phyloP scores from a whole-genome alignment of 2,113 vertebrate genomes.

The Pogonocichla stellata region DNA sequence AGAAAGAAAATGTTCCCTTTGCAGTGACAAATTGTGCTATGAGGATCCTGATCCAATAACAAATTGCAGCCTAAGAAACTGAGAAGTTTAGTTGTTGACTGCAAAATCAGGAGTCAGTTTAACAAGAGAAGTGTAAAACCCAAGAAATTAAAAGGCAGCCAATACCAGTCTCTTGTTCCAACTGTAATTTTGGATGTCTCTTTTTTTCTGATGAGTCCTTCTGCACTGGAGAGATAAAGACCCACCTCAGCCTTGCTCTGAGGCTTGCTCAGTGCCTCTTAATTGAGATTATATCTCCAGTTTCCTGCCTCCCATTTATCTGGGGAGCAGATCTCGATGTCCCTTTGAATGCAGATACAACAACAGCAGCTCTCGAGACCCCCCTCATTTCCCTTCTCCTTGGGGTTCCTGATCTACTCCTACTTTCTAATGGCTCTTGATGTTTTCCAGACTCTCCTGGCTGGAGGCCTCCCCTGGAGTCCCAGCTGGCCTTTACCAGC shows the following conservation, averaged over 20 bases:
- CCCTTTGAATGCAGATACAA: neutral
- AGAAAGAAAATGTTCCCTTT: neutral
- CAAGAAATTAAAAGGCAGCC: neutral
- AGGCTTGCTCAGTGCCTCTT: neutral
- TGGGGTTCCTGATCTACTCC: neutral
- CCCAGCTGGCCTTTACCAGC: neutral
- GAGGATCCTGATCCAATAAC: neutral
- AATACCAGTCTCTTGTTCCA: neutral
- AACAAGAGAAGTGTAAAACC: neutral
- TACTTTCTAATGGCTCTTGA: neutral
- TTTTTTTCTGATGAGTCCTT: neutral
- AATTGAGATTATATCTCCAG: neutral
- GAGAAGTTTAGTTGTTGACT: neutral
- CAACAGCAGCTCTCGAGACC: neutral
- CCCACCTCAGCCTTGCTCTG: neutral
- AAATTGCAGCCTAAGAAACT: neutral
- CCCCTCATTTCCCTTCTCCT: neutral
- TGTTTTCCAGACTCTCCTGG: neutral
- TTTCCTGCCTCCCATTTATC: neutral
- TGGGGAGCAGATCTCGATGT: fast-evolving
- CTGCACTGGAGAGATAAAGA: neutral
- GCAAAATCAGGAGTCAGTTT: neutral
- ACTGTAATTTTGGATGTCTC: neutral
- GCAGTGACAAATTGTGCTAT: neutral
- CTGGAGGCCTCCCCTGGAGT: neutral